A percentile compares a stretch with the other conserved stretches of the same genome.
Conservation (phyloP, 2,797 vertebrate genomes). For the Muraenolepis orangiensis region DNA sequence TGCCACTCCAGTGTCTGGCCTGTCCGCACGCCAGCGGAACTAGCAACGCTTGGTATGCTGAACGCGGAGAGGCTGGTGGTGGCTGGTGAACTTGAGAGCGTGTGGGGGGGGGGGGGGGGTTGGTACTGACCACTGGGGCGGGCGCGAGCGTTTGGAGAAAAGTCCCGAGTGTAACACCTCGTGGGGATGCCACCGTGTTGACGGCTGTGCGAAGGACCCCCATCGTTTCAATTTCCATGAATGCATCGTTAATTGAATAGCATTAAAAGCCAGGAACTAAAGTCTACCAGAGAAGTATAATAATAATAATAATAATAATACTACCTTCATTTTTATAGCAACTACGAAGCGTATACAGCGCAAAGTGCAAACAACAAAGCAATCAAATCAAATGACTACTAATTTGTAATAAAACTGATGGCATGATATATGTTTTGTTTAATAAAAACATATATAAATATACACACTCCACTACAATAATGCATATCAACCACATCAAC, state of each 20-base stretch:
- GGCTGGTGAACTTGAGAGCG: too few relatives aligned
- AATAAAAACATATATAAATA: too few relatives aligned
- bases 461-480: too few relatives aligned
- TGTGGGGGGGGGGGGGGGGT: too few relatives aligned
- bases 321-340: too few relatives aligned
- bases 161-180: neutral
- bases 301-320: too few relatives aligned
- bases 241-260: neutral
- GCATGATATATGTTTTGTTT: too few relatives aligned
- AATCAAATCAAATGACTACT: too few relatives aligned
- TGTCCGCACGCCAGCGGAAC: conserved; percentile 1
- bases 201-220: neutral
- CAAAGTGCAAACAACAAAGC: too few relatives aligned
- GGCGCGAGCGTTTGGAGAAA: neutral
- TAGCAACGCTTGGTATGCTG: neutral
- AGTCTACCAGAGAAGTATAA: neutral
- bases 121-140: neutral
- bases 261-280: neutral
- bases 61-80: neutral
- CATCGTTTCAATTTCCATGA: neutral
- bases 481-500: too few relatives aligned
- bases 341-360: too few relatives aligned
- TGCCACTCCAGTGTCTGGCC: conserved; percentile 8
- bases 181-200: neutral
- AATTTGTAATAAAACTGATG: too few relatives aligned